Evolutionary conservation across 2,888 invertebrate species (phyloP), one percentile per base, ranked within the genome.

Genomic region (Cancer borealis): DNA sequence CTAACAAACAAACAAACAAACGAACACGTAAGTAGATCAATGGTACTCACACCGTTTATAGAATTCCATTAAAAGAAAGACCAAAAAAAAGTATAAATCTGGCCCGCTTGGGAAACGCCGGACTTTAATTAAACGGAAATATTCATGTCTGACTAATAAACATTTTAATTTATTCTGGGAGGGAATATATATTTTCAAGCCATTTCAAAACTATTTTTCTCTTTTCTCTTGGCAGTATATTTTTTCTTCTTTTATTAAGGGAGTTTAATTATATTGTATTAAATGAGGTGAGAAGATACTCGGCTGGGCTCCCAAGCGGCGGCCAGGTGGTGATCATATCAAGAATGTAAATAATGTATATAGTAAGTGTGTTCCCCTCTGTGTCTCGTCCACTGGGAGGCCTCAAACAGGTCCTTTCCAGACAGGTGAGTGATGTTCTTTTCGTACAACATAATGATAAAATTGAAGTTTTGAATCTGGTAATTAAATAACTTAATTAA

Each of bases 1-100:
- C 84, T 84, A 84, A 84, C 39, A 84, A 84, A 84, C 84, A 84
- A 66, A 66, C 84, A 84, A 84, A 84, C 39, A 84, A 84, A 84
- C 84, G 39, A 66, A 66, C 84, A 84, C 84, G 84, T 84, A 84
- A 84, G 84, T 84, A 84, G 39, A 84, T 84, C 12, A 39, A 30
- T 39, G 39, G 39, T 39, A 84, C 84, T 84, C 84, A 84, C 84
- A 30, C 84, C 39, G n/a, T 39, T 84, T 30, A 84, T 39, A 84
- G 39, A 39, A 84, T 84, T 84, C 10, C 39, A 84, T 39, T 8
- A 30, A 39, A 17, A n/a, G n/a, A 39, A 84, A 39, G 17, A 84
- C 6, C 4, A 30, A 26, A 84, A 6, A 84, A 10, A 39, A 30
- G 39, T 84, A 84, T 14, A 84, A 39, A 84, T 30, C 30, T 84